Evolutionary conservation across 2,797 vertebrate genomes (phyloP), one percentile per base, ranked within the genome.

Genomic region (Percopsis omiscomaycus): DNA sequence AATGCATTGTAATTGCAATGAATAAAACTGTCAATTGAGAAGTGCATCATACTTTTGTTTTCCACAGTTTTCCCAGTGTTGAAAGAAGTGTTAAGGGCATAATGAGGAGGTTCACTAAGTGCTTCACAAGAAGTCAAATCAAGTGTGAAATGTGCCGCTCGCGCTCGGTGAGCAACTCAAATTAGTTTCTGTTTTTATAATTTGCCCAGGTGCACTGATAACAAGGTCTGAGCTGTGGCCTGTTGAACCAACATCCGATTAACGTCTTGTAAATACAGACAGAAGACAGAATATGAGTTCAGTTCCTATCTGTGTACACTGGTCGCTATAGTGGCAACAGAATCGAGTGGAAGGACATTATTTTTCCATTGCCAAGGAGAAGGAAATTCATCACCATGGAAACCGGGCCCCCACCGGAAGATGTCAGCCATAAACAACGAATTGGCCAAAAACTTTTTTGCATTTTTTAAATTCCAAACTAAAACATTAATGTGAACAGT

Each of bases 111-210:
- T 84, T 80, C 72, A 44, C 64, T 68, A 55, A 73, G 73, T 70
- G 77, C 83, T 81, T 84, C 60, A 79, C 61, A 52, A 77, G 61
- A 64, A 61, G 56, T 52, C 66, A 78, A 88, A 83, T 82, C 71
- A 82, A 81, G 62, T 82, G 74, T 88, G 80, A 88, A 85, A 86
- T 79, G 69, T 77, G 74, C 68, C 4, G 45, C 73, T 81, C 61
- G 71, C 4, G 45, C 73, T 81, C 61, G 71, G 59, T 64, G 60
- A 78, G 68, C 66, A 66, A 74, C 68, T 78, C 73, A 64, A 86
- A 86, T 88, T 84, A 83, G 72, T 75, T 79, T 70, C 59, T 69
- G 55, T 62, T 84, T 88, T 81, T 47, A 78, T 73, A 68, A 82
- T 80, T 70, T 80, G 58, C 74, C 65, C 69, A 78, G 79, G 79